These are phyloP conservation scores for Eumerus sabulonum DNA, from an alignment of 2,888 invertebrate species.

Conservation along the genomic window DNA sequence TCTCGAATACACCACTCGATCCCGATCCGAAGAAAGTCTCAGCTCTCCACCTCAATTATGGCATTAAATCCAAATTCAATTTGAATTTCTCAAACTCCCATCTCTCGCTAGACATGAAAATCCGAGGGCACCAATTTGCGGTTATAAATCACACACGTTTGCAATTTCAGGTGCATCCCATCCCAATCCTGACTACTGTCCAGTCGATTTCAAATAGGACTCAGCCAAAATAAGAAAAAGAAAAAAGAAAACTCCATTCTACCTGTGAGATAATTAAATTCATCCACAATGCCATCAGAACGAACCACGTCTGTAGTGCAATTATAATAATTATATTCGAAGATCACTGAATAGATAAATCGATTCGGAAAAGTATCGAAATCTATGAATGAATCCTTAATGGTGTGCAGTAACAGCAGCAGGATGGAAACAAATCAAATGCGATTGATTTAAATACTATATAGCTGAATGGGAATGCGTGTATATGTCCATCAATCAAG, in stretches of 20 bases:
- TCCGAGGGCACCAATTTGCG: constrained; percentile 57
- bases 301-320: constrained; percentile 22
- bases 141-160: constrained; percentile 62
- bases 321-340: constrained; percentile 66
- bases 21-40: too few relatives aligned
- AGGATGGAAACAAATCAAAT: constrained; percentile 14
- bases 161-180: constrained; percentile 60
- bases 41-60: too few relatives aligned
- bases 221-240: too few relatives aligned
- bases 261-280: too few relatives aligned
- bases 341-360: constrained; percentile 66
- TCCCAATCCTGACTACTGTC: constrained; percentile 31
- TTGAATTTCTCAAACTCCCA: too few relatives aligned
- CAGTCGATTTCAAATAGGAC: not conserved
- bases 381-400: constrained; percentile 62
- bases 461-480: too few relatives aligned
- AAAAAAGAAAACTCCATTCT: too few relatives aligned
- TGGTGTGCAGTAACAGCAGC: constrained; percentile 16
- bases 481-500: too few relatives aligned
- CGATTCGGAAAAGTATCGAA: constrained; percentile 52
- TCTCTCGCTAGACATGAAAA: too few relatives aligned
- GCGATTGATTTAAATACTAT: not conserved
- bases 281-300: too few relatives aligned
- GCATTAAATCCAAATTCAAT: too few relatives aligned
- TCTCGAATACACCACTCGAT: too few relatives aligned